Base-by-base conservation (phyloP, 2,888 invertebrate genomes). In the Lissocephala sabroskyi region DNA sequence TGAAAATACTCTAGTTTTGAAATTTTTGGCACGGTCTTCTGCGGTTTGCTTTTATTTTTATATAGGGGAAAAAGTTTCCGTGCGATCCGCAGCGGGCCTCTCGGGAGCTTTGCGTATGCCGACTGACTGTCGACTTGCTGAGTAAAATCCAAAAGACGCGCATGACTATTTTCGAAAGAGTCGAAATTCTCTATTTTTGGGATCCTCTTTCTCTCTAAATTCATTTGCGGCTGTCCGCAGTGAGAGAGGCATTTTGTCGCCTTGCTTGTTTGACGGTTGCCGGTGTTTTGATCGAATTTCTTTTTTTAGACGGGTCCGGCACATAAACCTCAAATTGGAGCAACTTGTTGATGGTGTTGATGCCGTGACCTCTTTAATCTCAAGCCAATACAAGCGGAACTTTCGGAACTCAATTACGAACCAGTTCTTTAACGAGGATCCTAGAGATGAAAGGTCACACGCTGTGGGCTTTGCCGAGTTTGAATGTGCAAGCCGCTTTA, bases 331-430 rank as follows among this genome's bases (percentile, higher is more conserved):
- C n/a, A n/a, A n/a, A 59, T 37, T 71, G 67, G 58, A 49, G 65
- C 74, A 68, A 76, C 70, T 73, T 73, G 68, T 75, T 75, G 71
- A n/a, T n/a, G n/a, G n/a, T n/a, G n/a, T n/a, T n/a, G n/a, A n/a
- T n/a, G n/a, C n/a, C n/a, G n/a, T n/a, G n/a, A n/a, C n/a, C n/a
- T n/a, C n/a, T n/a, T n/a, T n/a, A n/a, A n/a, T n/a, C n/a, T n/a
- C n/a, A n/a, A n/a, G n/a, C n/a, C n/a, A n/a, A n/a, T n/a, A n/a
- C n/a, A n/a, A n/a, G n/a, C n/a, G n/a, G n/a, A n/a, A n/a, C n/a
- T n/a, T n/a, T n/a, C n/a, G n/a, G n/a, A n/a, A n/a, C n/a, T n/a
- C n/a, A n/a, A n/a, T n/a, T n/a, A n/a, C n/a, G n/a, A n/a, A n/a
- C n/a, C n/a, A n/a, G n/a, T n/a, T n/a, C n/a, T n/a, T n/a, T n/a